Percentiles rank a stretch among this genome's conserved stretches.
These are phyloP conservation scores for Rattus rattus DNA, from an alignment of 2,113 vertebrate species.

Conservation along the genomic window DNA sequence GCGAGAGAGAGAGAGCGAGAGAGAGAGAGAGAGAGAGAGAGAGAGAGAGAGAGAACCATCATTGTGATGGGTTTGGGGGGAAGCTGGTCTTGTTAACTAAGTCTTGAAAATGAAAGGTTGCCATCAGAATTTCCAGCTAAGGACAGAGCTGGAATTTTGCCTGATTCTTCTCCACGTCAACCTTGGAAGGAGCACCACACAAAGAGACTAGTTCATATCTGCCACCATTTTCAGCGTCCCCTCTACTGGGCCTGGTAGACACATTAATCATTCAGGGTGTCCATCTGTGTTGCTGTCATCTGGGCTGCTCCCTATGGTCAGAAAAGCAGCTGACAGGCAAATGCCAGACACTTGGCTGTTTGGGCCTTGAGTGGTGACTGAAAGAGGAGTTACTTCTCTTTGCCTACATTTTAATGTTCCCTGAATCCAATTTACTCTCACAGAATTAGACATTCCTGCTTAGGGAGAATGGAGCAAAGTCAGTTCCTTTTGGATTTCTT, in stretches of 20 bases:
- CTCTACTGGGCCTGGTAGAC: slow-evolving; percentile 38
- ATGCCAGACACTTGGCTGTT: background rate
- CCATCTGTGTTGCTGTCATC: slow-evolving; percentile 78
- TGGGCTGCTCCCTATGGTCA: slow-evolving; percentile 38
- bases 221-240: background rate
- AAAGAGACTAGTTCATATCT: background rate
- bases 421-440: background rate
- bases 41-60: background rate
- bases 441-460: background rate
- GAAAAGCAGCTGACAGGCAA: slow-evolving; percentile 56
- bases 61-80: background rate
- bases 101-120: background rate
- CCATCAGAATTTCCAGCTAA: slow-evolving; percentile 22
- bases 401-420: slow-evolving; percentile 17
- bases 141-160: background rate
- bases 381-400: background rate
- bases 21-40: background rate
- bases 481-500: slow-evolving; percentile 1
- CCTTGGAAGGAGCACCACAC: slow-evolving; percentile 30
- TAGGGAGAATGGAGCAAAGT: background rate
- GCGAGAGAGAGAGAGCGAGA: background rate
- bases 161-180: slow-evolving; percentile 22
- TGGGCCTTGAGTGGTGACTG: background rate
- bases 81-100: background rate
- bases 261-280: slow-evolving; percentile 67